Percentiles rank a stretch among this genome's conserved stretches.
phyloP scores from a whole-genome alignment of 2,797 vertebrate species.

The Chaetophractus vellerosus region DNA sequence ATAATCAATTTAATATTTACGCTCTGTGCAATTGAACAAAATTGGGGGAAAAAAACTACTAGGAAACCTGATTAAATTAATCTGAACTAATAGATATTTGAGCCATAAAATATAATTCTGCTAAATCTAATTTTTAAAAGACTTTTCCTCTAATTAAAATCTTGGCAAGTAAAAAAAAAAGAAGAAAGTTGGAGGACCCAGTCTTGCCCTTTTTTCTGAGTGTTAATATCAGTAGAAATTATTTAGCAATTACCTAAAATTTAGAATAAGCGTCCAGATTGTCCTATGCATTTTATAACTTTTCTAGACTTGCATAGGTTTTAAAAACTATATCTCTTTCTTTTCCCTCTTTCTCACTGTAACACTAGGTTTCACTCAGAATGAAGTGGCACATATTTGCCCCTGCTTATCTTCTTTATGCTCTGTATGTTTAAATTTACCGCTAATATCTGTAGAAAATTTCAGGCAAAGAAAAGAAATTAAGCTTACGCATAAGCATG shows the following conservation, averaged over 20 bases:
- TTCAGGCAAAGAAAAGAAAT: background rate
- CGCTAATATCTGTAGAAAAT: conserved; percentile 40
- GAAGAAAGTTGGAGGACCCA: background rate
- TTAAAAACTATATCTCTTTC: background rate
- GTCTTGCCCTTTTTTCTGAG: background rate
- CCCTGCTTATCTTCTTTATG: background rate
- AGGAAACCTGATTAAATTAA: background rate
- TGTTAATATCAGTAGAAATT: conserved; percentile 28
- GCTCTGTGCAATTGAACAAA: background rate
- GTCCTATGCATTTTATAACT: background rate
- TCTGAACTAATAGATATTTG: background rate
- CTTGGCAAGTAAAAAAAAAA: background rate
- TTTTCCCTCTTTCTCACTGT: background rate
- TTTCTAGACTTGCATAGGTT: background rate
- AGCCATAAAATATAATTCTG: background rate
- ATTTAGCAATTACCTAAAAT: background rate
- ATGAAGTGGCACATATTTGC: background rate
- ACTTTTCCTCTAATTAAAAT: too few species aligned
- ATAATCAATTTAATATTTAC: conserved; percentile 58
- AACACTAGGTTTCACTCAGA: background rate
- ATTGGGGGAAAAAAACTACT: background rate
- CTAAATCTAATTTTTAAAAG: background rate
- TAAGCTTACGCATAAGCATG: background rate
- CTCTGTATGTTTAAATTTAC: conserved; percentile 17
- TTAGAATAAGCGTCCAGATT: background rate